Base-by-base conservation (phyloP, 2,888 invertebrate species). In the Clepsis dumicolana region DNA sequence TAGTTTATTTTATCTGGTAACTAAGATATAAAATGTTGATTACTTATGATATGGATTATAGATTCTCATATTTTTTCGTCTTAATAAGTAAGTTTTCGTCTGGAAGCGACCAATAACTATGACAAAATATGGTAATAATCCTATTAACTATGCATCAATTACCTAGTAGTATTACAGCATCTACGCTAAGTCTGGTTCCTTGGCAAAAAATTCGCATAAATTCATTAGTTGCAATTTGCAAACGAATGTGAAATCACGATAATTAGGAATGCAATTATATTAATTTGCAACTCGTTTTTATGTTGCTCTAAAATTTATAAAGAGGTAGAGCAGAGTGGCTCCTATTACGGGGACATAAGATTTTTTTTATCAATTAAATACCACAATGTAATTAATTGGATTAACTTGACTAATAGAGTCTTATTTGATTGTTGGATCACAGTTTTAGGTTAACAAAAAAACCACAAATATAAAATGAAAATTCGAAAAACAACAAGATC, bases 181-280 rank as follows among this genome's bases (percentile, higher is more conserved):
- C 4, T 10, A n/a, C n/a, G n/a, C n/a, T n/a, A n/a, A n/a, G 21
- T 18, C 48, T 12, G 8, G 44, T 21, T 50, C 29, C 7, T 18
- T 16, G 10, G 66, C 48, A 67, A 67, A 67, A 62, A 62, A 21
- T 1, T 2, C 16, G 48, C 56, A 27, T 54, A 56, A 38, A 50
- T 38, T 65, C 10, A 50, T 16, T 56, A 57, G 27, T 32, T 10
- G 27, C 4, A 8, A 44, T 44, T 56, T 56, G 41, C 38, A 59
- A 59, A 25, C 14, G 18, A 53, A 32, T 38, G 48, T 50, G 62
- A 62, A 67, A 67, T 67, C 66, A 62, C 44, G 7, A 18, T 56
- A 35, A 38, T 62, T 32, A 12, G 32, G 44, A 50, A 44, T 50
- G 48, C 54, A 62, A 56, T 67, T 35, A 65, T 38, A 60, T 44